Base-by-base conservation (phyloP, 2,113 vertebrate genomes). In the Laticauda laticaudata region DNA sequence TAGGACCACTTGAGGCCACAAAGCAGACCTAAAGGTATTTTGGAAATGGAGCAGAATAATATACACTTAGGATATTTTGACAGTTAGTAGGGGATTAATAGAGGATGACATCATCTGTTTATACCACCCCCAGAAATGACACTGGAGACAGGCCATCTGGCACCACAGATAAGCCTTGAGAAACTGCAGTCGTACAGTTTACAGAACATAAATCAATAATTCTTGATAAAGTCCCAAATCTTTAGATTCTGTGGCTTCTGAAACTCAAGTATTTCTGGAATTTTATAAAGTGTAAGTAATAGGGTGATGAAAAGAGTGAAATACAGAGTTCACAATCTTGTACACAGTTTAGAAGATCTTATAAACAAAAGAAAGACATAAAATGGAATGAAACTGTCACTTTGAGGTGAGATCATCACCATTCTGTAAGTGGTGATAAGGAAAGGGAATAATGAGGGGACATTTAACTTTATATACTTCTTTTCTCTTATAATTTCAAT, bases 161-260 rank as follows among this genome's bases (percentile, higher is more conserved):
- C 34, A 81, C 34, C 8, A 7, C 75, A 81, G 75, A 81, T 81
- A 81, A 81, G 34, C 18, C 75, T 43, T 64, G 57, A 48, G 57
- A 90, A 20, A n/a, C 51, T 54, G 18, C n/a, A 57, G 54, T 57
- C 4, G 5, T 59, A 45, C 54, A 48, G 39, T 26, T 86, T 43
- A 59, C n/a, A 43, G 45, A 55, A 14, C 53, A n/a, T 26, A 21
- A 20, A 18, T 45, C 89, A 45, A 4, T 86, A 34, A 45, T 57
- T 86, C n/a, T 91, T 55, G 55, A 69, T 61, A 90, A 94, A 95
- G 61, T 69, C n/a, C 45, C 34, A 93, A 93, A 85, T 94, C 93
- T 94, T 90, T 93, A 87, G 89, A 94, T 90, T 93, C 91, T 53
- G 87, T 93, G 90, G 87, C 51, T 45, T n/a, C 14, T 18, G 87